Conservation (phyloP, 2,888 invertebrate species). For the Asteroscopus sphinx region DNA sequence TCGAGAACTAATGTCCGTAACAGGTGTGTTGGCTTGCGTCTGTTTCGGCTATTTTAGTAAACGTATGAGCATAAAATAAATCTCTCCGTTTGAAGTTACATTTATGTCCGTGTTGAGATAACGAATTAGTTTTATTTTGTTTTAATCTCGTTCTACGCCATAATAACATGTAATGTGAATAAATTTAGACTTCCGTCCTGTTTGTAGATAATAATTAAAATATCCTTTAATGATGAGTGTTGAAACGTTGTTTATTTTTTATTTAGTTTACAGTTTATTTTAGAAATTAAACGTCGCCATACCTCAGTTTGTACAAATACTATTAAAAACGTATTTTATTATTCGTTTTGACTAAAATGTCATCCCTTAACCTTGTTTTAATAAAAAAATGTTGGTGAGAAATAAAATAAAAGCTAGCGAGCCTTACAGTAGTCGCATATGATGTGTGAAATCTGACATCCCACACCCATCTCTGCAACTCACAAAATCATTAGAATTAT, state of each 20-base stretch:
- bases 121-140: slow-evolving; percentile 68
- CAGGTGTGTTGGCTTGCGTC: slow-evolving; percentile 77
- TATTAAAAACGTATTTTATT: too few relatives aligned
- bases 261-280: too few relatives aligned
- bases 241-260: slow-evolving; percentile 1
- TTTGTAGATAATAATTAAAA: slow-evolving; percentile 34
- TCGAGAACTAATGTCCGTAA: slow-evolving; percentile 72
- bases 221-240: slow-evolving; percentile 28
- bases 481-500: too few relatives aligned
- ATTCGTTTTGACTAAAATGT: too few relatives aligned
- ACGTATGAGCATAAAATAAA: slow-evolving; percentile 71
- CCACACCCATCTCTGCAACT: too few relatives aligned
- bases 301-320: too few relatives aligned
- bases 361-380: too few relatives aligned
- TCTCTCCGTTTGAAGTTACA: slow-evolving; percentile 78
- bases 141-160: slow-evolving; percentile 58
- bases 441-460: too few relatives aligned
- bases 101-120: slow-evolving; percentile 77
- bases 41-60: slow-evolving; percentile 58
- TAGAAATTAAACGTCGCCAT: too few relatives aligned
- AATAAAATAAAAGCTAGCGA: too few relatives aligned
- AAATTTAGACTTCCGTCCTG: slow-evolving; percentile 51
- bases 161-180: slow-evolving; percentile 40
- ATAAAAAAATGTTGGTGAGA: too few relatives aligned
- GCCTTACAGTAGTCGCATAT: too few relatives aligned